phyloP scores from a whole-genome alignment of 2,113 vertebrate genomes.

The Peucedramus taeniatus region DNA sequence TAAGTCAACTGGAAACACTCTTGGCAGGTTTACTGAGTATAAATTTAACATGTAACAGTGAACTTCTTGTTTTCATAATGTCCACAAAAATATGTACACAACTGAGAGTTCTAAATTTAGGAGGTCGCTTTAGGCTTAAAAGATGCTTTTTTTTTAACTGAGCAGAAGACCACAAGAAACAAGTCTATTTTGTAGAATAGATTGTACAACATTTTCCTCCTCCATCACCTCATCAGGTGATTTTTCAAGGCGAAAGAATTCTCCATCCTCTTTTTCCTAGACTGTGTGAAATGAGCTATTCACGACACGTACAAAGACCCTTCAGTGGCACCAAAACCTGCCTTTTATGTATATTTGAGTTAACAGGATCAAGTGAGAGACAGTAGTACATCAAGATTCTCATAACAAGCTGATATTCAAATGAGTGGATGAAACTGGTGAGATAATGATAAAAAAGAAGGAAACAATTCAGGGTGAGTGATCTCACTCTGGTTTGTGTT shows the following conservation, averaged over 20 bases:
- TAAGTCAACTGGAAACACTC: slow-evolving; percentile 17
- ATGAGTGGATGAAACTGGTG: background rate
- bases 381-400: background rate
- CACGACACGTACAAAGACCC: background rate
- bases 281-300: background rate
- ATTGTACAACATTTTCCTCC: background rate
- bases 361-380: background rate
- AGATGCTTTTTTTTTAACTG: background rate
- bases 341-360: background rate
- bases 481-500: background rate
- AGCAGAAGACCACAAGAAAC: background rate
- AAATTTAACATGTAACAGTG: background rate
- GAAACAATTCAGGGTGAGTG: background rate
- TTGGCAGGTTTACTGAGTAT: background rate
- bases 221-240: background rate
- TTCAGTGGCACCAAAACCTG: background rate
- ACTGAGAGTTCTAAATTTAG: background rate
- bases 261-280: background rate
- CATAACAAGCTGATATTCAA: background rate
- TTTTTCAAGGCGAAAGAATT: background rate
- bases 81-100: background rate
- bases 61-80: background rate
- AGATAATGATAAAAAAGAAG: background rate
- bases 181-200: background rate
- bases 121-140: background rate